phyloP scores from a whole-genome alignment of 2,888 invertebrate species.

The Xanthorhoe designata region DNA sequence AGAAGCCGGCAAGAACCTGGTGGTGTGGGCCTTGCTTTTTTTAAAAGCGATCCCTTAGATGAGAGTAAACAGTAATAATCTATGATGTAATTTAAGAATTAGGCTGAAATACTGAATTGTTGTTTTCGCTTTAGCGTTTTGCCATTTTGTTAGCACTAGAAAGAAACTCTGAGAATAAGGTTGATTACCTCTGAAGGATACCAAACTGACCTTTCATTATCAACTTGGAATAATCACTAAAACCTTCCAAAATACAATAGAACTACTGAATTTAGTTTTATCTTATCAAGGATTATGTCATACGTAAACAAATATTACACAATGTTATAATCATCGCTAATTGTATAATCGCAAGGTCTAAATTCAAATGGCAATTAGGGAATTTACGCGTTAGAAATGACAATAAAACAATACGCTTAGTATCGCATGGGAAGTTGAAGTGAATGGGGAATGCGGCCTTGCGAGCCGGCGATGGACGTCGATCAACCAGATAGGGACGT shows the following conservation, averaged over 20 bases:
- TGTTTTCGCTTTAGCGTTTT: not conserved
- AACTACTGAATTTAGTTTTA: constrained; percentile 21
- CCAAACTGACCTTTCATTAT: constrained; percentile 19
- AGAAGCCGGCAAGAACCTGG: no score
- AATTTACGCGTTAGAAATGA: constrained; percentile 27
- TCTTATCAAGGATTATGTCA: constrained; percentile 42
- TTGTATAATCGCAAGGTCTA: constrained; percentile 22
- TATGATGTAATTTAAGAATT: no score
- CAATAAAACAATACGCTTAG: constrained; percentile 38
- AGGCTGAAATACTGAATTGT: no score
- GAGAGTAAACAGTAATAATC: no score
- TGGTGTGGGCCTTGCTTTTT: no score
- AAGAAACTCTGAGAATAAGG: constrained; percentile 13
- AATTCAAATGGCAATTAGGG: constrained; percentile 21
- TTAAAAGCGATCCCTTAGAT: no score
- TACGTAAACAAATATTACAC: constrained; percentile 33
- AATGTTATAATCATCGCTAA: constrained; percentile 14
- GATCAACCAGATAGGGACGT: constrained; percentile 34
- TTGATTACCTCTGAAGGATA: constrained; percentile 8
- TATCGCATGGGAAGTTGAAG: constrained; percentile 50
- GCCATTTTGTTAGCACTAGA: constrained; percentile 1
- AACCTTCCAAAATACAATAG: constrained; percentile 33
- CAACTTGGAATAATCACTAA: constrained; percentile 9
- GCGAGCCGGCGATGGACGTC: constrained; percentile 44
- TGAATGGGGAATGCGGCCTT: constrained; percentile 50